Conservation (phyloP, 2,888 invertebrate genomes). For the Seira musarum region DNA sequence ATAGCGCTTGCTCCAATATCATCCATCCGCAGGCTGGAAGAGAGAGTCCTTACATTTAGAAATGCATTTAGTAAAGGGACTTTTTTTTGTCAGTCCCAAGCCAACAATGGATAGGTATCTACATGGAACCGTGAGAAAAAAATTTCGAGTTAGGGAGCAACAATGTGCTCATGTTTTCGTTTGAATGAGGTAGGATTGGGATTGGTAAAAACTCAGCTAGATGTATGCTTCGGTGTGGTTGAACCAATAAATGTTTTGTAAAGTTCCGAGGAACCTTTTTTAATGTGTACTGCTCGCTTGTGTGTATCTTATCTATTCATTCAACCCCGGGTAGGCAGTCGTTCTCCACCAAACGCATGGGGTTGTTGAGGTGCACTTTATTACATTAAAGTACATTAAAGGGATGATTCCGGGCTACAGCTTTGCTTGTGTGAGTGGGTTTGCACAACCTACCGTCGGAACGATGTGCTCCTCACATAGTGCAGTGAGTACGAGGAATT, state of each 20-base stretch:
- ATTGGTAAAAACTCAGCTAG: too few relatives aligned
- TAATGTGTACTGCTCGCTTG: too few relatives aligned
- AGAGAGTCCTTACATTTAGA: slow-evolving; percentile 35
- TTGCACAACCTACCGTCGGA: slow-evolving; percentile 20
- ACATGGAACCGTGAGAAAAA: neutral
- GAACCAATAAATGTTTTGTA: too few relatives aligned
- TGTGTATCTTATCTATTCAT: too few relatives aligned
- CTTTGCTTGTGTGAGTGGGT: slow-evolving; percentile 25
- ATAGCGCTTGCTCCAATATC: slow-evolving; percentile 56
- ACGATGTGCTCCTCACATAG: too few relatives aligned
- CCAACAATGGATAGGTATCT: slow-evolving; percentile 18
- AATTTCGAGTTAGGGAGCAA: neutral
- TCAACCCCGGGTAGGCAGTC: slow-evolving; percentile 49
- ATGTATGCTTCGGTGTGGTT: too few relatives aligned
- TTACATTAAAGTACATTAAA: slow-evolving; percentile 49
- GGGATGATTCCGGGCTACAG: slow-evolving; percentile 36
- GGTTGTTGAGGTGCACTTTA: slow-evolving; percentile 30
- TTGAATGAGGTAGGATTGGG: too few relatives aligned
- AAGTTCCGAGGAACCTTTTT: too few relatives aligned
- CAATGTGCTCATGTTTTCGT: neutral
- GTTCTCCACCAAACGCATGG: slow-evolving; percentile 32
- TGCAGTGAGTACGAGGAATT: too few relatives aligned
- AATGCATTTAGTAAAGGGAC: neutral
- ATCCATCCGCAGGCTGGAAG: slow-evolving; percentile 34
- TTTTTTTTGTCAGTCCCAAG: neutral